Evolutionary conservation across 2,113 vertebrate genomes (phyloP).

Genomic region (Sphyrna mokarran): DNA sequence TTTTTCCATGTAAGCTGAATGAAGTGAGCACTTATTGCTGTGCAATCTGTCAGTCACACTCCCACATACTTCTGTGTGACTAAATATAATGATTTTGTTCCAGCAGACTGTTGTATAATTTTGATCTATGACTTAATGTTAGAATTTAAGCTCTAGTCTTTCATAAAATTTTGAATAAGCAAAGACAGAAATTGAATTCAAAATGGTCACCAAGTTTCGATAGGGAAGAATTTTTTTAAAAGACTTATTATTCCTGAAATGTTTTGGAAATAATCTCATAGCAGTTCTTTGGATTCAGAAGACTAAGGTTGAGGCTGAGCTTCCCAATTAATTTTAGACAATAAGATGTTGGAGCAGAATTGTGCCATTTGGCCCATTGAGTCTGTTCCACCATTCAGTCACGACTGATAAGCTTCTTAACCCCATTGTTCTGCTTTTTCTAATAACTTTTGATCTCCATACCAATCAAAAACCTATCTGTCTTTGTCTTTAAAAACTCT

Average conservation of each 20-base stretch:
- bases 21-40: not conserved
- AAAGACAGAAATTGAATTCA: not conserved
- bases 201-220: not conserved
- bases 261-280: not conserved
- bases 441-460: too few species aligned
- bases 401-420: too few species aligned
- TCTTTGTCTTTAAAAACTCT: too few species aligned
- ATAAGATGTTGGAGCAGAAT: too few species aligned
- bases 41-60: not conserved
- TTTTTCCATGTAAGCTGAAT: not conserved
- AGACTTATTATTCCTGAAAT: not conserved
- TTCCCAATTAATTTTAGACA: not conserved
- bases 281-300: not conserved
- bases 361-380: too few species aligned
- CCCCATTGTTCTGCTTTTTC: too few species aligned
- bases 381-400: too few species aligned
- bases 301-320: not conserved
- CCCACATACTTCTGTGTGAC: not conserved
- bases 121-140: not conserved
- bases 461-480: too few species aligned
- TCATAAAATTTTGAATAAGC: not conserved
- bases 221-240: not conserved
- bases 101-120: too few species aligned
- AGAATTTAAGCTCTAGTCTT: not conserved
- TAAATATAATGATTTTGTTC: not conserved